Evolutionary conservation across 2,888 invertebrate genomes (phyloP), one percentile per base, ranked within the genome.

Genomic region (Agrotis segetum): DNA sequence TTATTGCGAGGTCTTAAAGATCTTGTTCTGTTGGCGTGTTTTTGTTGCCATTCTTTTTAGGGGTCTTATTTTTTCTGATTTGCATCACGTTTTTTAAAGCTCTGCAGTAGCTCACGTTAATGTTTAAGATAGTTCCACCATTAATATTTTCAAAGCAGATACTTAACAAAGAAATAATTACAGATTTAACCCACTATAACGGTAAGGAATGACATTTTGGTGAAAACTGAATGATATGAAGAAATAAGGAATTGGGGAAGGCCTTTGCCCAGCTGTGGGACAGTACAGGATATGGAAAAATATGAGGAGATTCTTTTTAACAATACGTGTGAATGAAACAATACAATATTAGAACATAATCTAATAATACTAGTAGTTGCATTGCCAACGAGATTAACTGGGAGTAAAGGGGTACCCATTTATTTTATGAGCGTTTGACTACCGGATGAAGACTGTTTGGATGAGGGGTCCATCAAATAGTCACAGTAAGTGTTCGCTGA

Each of bases 401-500:
- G 66, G 56, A 71, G 63, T 44, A 40, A 73, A 74, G 74, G 83
- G 82, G 67, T 76, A 72, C 76, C 79, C 67, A 68, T 77, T 81
- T 74, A 74, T 76, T 71, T 84, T 70, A 85, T 79, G 79, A 83
- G 55, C 61, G 62, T 67, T 75, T 76, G 72, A 70, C 77, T 79
- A 83, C 71, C 85, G 85, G 85, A 85, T 81, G 79, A 76, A 29
- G 73, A 81, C 74, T 73, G 85, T 85, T 85, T 86, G 76, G 87
- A 73, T 85, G 87, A 88, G 78, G 90, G 91, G 92, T 88, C 91
- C 81, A 91, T 91, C 89, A 92, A 82, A 84, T 87, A 90, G 91
- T 92, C 91, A 88, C 62, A 82, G 81, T 82, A 87, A 91, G 85
- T 68, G 90, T 83, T 85, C 85, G 83, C 92, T 94, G 94, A 94